Evolutionary conservation across 1,140 invertebrate species (phyloP).

Genomic region (Coenobita brevimanus): DNA sequence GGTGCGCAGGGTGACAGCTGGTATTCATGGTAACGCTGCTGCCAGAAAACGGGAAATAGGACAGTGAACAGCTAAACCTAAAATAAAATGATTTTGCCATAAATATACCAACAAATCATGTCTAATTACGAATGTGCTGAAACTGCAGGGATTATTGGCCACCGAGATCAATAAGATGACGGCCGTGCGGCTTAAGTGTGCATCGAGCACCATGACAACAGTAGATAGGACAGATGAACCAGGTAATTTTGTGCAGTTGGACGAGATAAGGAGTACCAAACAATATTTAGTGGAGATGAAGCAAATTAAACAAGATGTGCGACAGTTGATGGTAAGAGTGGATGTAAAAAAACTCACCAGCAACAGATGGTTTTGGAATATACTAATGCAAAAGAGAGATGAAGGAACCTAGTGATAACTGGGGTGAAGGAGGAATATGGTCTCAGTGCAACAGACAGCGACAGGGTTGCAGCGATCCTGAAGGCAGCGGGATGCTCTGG

Average conservation of each 20-base stretch:
- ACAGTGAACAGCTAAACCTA: too few relatives aligned
- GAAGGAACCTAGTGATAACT: constrained; percentile 5
- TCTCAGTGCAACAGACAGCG: constrained; percentile 1
- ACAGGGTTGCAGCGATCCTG: not conserved
- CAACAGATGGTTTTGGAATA: constrained; percentile 18
- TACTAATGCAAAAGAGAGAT: not conserved
- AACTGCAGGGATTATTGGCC: too few relatives aligned
- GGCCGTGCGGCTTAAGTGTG: too few relatives aligned
- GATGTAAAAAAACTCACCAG: not conserved
- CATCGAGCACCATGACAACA: too few relatives aligned
- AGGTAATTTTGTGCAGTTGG: not conserved
- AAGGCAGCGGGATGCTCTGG: not conserved
- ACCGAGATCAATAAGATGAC: too few relatives aligned
- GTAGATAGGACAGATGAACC: too few relatives aligned
- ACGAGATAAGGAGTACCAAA: not conserved
- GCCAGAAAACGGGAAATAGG: too few relatives aligned
- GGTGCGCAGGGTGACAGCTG: too few relatives aligned
- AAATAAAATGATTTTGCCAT: too few relatives aligned
- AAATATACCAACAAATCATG: too few relatives aligned
- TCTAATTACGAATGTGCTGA: too few relatives aligned
- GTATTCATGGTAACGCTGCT: too few relatives aligned
- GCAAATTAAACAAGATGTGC: not conserved
- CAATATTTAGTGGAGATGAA: not conserved
- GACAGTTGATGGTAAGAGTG: not conserved
- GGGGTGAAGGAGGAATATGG: not conserved